Conservation (phyloP, 2,797 vertebrate genomes). For the Pampus argenteus region DNA sequence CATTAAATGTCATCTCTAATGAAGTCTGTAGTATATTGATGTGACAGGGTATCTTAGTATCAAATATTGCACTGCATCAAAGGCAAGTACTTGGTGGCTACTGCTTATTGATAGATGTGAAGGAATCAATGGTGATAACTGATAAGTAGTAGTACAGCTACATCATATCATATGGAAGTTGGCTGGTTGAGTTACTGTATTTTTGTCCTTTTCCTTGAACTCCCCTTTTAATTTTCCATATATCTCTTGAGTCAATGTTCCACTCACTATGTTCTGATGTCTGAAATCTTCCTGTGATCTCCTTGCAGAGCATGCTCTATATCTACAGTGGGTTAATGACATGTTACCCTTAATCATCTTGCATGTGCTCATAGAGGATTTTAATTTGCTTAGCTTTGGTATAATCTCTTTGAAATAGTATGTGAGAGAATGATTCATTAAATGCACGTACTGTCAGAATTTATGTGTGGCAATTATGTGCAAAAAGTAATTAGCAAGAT, state of each 20-base stretch:
- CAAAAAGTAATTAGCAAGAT: slow-evolving; percentile 3
- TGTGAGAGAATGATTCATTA: slow-evolving; percentile 7
- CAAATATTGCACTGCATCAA: background rate
- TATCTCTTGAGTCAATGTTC: background rate
- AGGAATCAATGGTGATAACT: background rate
- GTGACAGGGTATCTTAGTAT: slow-evolving; percentile 17
- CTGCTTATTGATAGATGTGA: background rate
- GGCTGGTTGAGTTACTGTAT: background rate
- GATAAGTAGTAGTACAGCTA: rapidly evolving
- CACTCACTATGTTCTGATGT: background rate
- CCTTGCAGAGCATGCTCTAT: background rate
- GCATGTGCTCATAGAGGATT: background rate
- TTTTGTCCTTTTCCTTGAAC: background rate
- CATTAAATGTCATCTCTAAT: slow-evolving; percentile 71
- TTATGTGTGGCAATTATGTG: background rate
- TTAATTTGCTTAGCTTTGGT: background rate
- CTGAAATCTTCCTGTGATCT: background rate
- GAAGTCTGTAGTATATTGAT: slow-evolving; percentile 43
- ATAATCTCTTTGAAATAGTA: slow-evolving; percentile 1
- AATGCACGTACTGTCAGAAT: background rate
- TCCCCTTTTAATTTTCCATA: background rate
- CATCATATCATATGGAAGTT: background rate
- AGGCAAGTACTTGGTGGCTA: background rate
- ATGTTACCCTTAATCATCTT: background rate
- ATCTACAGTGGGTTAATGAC: slow-evolving; percentile 2